A percentile compares a stretch with the other conserved stretches of the same genome.
Evolutionary conservation across 2,113 vertebrate species (phyloP).

Genomic region (Prolemur simus): DNA sequence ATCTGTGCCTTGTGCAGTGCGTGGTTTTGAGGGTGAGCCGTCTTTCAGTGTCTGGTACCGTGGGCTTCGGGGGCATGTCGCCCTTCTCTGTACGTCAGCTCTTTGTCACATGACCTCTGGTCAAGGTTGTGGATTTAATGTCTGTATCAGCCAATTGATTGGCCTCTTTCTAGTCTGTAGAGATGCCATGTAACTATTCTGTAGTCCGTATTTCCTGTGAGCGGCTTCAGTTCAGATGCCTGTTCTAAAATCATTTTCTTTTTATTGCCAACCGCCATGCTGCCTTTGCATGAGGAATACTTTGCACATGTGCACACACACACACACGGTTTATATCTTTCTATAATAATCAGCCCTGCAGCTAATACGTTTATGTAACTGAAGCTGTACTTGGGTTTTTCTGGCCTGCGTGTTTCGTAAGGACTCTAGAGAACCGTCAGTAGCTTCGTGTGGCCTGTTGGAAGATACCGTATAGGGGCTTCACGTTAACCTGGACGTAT

Average conservation of each 20-base stretch:
- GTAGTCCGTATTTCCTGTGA: neutral
- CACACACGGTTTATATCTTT: neutral
- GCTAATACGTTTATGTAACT: neutral
- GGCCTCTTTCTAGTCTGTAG: neutral
- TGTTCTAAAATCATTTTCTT: neutral
- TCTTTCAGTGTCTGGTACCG: neutral
- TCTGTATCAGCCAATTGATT: neutral
- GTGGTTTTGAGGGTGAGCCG: neutral
- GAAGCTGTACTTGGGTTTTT: neutral
- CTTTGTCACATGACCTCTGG: neutral
- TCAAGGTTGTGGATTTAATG: too few relatives aligned
- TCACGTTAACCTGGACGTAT: neutral
- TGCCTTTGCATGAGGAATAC: too few relatives aligned
- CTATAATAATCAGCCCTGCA: neutral
- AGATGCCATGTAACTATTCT: rapidly evolving
- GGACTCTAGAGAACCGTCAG: too few relatives aligned
- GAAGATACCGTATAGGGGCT: neutral
- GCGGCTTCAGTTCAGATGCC: neutral
- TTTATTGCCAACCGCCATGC: neutral
- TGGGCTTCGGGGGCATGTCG: neutral
- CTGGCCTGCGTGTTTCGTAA: neutral
- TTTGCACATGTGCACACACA: rapidly evolving
- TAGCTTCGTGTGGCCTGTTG: rapidly evolving
- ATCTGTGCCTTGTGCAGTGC: rapidly evolving
- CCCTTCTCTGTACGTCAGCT: neutral